Base-by-base conservation (phyloP, 2,797 vertebrate genomes). In the Petrocephalus sullivani region DNA sequence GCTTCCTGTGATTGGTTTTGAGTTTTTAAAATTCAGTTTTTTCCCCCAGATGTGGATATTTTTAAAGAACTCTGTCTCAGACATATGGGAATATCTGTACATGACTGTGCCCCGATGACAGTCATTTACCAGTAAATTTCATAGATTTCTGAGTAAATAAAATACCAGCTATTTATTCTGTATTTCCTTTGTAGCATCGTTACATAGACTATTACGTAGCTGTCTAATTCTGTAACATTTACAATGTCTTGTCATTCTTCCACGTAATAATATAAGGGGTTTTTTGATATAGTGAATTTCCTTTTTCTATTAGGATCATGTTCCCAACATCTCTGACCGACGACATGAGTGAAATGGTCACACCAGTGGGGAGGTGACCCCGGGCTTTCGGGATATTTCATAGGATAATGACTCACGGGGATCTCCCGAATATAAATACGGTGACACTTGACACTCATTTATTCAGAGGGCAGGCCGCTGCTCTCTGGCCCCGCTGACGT, bases 381-480 rank as follows among this genome's bases (percentile, higher is more conserved):
- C 10, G 33, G 61, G 60, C 92, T 92, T 92, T 92, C 90, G 89
- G 90, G 92, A 94, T 91, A 91, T 90, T 90, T 90, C 88, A 83
- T 90, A 88, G 41, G 23, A 51, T 87, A 12, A 64, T 96, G 94
- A 96, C 92, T 96, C 95, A 96, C 88, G 89, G 53, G 90, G 89
- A 85, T 92, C 94, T 92, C 81, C 21, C 53, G 81, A n/a, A 53
- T 89, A 81, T 90, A 91, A 64, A 87, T n/a, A 49, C n/a, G 87
- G 89, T 95, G 94, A 95, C 33, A 23, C 90, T 95, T 94, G 95
- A 86, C 0, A 41, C 95, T 95, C 94, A 92, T 93, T 94, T 57
- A 87, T 90, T 28, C 37, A 8, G 28, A 89, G 87, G 49, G 90
- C 89, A 60, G 92, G 84, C 85, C 56, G 88, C 94, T 92, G 95